Percentiles rank a stretch among this genome's conserved stretches.
Evolutionary conservation across 2,113 vertebrate genomes (phyloP).

Genomic region (Egretta garzetta): DNA sequence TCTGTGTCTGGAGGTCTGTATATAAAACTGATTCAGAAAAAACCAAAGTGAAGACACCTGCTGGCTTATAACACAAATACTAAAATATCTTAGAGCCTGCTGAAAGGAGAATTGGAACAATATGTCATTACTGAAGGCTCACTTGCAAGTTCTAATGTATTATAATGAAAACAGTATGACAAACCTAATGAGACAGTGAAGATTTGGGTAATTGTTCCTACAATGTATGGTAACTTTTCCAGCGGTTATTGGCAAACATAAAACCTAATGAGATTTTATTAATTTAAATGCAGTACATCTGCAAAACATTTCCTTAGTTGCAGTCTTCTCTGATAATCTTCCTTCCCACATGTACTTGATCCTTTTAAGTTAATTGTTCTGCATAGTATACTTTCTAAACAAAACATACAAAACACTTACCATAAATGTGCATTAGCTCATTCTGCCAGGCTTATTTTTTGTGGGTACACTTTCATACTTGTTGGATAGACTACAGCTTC

Average conservation of each 20-base stretch:
- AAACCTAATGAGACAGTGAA: constrained; percentile 89
- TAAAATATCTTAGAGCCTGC: constrained; percentile 86
- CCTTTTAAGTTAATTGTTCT: constrained; percentile 83
- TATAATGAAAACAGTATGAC: constrained; percentile 96
- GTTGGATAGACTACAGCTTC: background rate
- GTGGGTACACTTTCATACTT: background rate
- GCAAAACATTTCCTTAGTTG: constrained; percentile 84
- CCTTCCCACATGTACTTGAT: constrained; percentile 75
- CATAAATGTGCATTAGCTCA: constrained; percentile 64
- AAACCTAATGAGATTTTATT: constrained; percentile 90
- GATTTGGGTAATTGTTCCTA: constrained; percentile 81
- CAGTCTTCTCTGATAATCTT: constrained; percentile 80
- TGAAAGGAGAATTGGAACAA: constrained; percentile 88
- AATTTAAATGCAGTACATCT: constrained; percentile 87
- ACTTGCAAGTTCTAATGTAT: constrained; percentile 90
- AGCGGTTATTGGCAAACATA: constrained; percentile 87
- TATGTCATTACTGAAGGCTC: constrained; percentile 89
- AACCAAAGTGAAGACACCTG: constrained; percentile 93
- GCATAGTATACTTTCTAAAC: constrained; percentile 64
- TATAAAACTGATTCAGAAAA: constrained; percentile 87
- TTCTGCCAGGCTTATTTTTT: constrained; percentile 52
- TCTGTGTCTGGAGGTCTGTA: constrained; percentile 88
- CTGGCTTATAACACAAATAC: constrained; percentile 87
- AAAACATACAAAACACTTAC: constrained; percentile 67
- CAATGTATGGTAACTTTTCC: constrained; percentile 85